These are phyloP conservation scores for Phylloscopus trochilus DNA, from an alignment of 2,113 vertebrate species.

Conservation along the genomic window DNA sequence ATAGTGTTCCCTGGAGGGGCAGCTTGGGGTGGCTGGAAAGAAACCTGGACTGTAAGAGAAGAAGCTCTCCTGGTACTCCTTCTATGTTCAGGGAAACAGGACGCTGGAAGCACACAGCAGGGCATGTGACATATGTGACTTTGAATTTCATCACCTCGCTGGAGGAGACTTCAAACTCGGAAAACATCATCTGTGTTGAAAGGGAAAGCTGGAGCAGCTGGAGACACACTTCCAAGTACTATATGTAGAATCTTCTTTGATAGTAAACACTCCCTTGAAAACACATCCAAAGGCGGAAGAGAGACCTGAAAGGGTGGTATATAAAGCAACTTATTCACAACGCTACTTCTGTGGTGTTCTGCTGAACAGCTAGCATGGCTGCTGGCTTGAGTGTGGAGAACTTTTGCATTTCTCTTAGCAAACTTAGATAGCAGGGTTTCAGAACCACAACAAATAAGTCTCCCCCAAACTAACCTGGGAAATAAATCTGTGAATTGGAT, in stretches of 20 bases:
- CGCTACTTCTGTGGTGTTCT: neutral
- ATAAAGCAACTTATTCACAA: neutral
- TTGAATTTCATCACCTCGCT: neutral
- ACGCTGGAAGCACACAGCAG: neutral
- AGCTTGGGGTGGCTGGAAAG: neutral
- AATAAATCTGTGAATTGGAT: neutral
- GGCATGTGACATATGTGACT: neutral
- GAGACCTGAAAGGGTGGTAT: neutral
- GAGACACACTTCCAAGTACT: neutral
- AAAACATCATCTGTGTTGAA: neutral
- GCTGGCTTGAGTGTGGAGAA: neutral
- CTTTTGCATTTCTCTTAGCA: neutral
- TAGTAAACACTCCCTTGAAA: neutral
- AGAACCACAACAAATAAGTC: neutral
- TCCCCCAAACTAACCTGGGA: neutral
- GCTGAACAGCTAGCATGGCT: neutral
- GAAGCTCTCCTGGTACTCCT: neutral
- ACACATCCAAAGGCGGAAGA: neutral
- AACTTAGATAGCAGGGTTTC: neutral
- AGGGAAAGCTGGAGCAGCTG: neutral
- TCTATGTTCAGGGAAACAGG: neutral
- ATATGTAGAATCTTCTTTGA: neutral
- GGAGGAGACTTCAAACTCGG: neutral
- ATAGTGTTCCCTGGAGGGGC: neutral
- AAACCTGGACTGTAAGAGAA: neutral